phyloP scores from a whole-genome alignment of 1,140 invertebrate genomes.

The Drosophila bocki region DNA sequence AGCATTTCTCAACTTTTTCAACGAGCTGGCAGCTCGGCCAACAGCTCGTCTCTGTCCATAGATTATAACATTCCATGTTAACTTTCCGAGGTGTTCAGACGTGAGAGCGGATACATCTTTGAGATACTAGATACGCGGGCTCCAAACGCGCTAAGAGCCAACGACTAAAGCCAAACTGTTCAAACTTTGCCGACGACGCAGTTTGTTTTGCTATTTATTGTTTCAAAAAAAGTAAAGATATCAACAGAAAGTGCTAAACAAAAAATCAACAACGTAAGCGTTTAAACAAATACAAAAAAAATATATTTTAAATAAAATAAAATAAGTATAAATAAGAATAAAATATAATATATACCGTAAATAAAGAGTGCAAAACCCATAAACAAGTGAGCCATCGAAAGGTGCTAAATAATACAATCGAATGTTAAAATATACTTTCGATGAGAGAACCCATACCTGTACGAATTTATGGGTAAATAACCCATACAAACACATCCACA shows the following conservation, averaged over 20 bases:
- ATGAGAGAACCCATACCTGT: slow-evolving; percentile 12
- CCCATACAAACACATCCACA: slow-evolving; percentile 41
- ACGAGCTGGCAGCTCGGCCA: neutral
- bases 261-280: slow-evolving; percentile 65
- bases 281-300: neutral
- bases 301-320: slow-evolving; percentile 7
- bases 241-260: slow-evolving; percentile 14
- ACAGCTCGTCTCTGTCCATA: no score
- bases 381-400: slow-evolving; percentile 37
- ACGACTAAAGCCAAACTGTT: slow-evolving; percentile 33
- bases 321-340: neutral
- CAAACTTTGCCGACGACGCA: slow-evolving; percentile 58
- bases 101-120: slow-evolving; percentile 9
- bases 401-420: slow-evolving; percentile 48
- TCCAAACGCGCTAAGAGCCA: slow-evolving; percentile 10
- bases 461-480: slow-evolving; percentile 14
- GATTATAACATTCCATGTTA: no score
- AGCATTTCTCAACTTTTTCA: neutral
- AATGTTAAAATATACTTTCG: slow-evolving; percentile 22
- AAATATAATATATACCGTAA: neutral
- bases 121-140: slow-evolving; percentile 11
- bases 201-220: slow-evolving; percentile 20
- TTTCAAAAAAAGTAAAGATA: neutral
- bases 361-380: neutral
- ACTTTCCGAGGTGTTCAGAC: slow-evolving; percentile 21